Evolutionary conservation across 2,888 invertebrate species (phyloP), one percentile per base, ranked within the genome.

Genomic region (Pristionchus fissidentatus): DNA sequence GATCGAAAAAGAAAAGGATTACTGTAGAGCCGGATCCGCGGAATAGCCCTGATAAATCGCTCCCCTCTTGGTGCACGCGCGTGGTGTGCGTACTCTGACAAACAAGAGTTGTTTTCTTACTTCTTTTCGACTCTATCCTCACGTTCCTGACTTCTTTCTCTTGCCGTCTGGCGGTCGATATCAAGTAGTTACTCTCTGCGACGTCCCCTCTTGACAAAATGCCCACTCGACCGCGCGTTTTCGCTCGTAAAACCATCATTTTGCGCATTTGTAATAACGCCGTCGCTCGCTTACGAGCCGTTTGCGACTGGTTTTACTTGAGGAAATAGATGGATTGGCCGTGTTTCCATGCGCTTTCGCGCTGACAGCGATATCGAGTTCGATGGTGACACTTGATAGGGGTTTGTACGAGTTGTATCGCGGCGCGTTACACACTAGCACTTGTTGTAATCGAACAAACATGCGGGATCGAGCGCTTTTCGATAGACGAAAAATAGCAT

Each of bases 331-430:
- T 41, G 43, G 15, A 41, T n/a, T 3, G 41, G 2, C 2, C 22
- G 38, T 22, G 41, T 70, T 70, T 70, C 41, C n/a, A 7, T 13
- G 8, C 41, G 8, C 41, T 70, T 22, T 70, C 22, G 41, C 70
- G 38, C n/a, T 41, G 4, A 22, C 26, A 32, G 32, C 62, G 35
- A n/a, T 10, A 70, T 70, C 70, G 41, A 41, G 41, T 13, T 41
- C 41, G 70, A 43, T 70, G n/a, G 70, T 10, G 41, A 41, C 43
- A 70, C 43, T 70, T 41, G 70, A 70, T 70, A 70, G 70, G 70
- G 70, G 70, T 70, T 70, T 70, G 70, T 70, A 70, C 41, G 70
- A 26, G 70, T 70, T 70, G 70, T 70, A 70, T 19, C 70, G 70
- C 38, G n/a, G n/a, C 70, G 4, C 43, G 41, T 70, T 41, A 43